Base-by-base conservation (phyloP, 2,113 vertebrate species). In the Paralichthys olivaceus region DNA sequence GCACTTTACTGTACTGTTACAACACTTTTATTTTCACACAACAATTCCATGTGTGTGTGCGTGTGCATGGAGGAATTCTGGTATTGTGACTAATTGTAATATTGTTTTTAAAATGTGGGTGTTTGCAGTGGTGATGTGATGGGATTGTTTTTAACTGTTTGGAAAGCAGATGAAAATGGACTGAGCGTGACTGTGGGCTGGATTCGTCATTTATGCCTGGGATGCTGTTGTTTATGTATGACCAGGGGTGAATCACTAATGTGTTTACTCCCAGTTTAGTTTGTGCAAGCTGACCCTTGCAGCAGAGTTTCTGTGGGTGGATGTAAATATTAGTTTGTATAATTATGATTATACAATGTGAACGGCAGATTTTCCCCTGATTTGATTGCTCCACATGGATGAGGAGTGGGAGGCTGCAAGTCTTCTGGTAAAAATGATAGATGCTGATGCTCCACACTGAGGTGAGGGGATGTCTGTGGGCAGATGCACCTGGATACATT, bases 101-200 rank as follows among this genome's bases (percentile, higher is more conserved):
- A 66, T 57, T 86, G 80, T 85, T 89, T 84, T 77, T 61, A 63
- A 60, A n/a, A 15, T 67, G 84, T 86, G 80, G 80, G 85, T 66
- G 76, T 80, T 62, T 51, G 58, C 26, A 62, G 23, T 17, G 57
- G 22, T 25, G 34, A 67, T 75, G 83, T 64, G 87, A 78, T 77
- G 19, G 40, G 3, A 59, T 40, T 69, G 58, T 62, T 81, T 85
- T 83, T 56, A 79, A 60, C 60, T 63, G 59, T 70, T 79, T 68
- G 37, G 54, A 34, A 40, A 47, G 22, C 57, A 6, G 56, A 72
- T 83, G 74, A 56, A 71, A 86, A 75, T 28, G 61, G 64, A 28
- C 37, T 7, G 53, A 69, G 72, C 2, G 17, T 72, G 65, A 34
- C 25, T 32, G 45, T 12, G 34, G 66, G 57, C 53, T 22, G 54